phyloP scores from a whole-genome alignment of 2,888 invertebrate species.

The Melanchra persicariae region DNA sequence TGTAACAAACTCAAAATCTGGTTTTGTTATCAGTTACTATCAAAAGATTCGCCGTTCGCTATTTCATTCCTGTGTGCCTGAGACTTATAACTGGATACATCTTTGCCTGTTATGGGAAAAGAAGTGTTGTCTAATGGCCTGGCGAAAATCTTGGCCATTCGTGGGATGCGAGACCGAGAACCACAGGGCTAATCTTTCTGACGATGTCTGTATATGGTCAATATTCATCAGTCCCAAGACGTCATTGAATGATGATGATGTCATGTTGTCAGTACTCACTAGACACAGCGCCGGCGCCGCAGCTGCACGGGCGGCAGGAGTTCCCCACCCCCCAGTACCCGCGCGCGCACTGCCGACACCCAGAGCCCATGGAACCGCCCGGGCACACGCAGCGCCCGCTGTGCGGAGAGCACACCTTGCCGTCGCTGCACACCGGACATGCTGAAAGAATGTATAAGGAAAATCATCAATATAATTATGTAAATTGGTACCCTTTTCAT shows the following conservation, averaged over 20 bases:
- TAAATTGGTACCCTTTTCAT: too few relatives aligned
- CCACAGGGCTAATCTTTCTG: neutral
- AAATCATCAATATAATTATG: neutral
- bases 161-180: neutral
- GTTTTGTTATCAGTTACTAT: too few relatives aligned
- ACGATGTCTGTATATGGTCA: too few relatives aligned
- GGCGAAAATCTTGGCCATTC: neutral
- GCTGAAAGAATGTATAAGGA: slow-evolving; percentile 83
- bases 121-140: neutral
- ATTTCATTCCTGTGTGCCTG: too few relatives aligned
- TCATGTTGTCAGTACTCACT: slow-evolving; percentile 71
- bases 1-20: too few relatives aligned
- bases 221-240: neutral
- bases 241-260: neutral
- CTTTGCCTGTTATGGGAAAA: neutral
- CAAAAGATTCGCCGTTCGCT: too few relatives aligned
- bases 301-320: slow-evolving; percentile 94
- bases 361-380: slow-evolving; percentile 94
- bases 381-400: slow-evolving; percentile 98
- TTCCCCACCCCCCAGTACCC: slow-evolving; percentile 95
- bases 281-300: slow-evolving; percentile 90
- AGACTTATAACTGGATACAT: too few relatives aligned
- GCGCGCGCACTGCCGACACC: slow-evolving; percentile 95
- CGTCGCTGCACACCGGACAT: slow-evolving; percentile 95
- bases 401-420: slow-evolving; percentile 96